phyloP scores from a whole-genome alignment of 2,113 vertebrate species.

The Microcebus tavaratra region DNA sequence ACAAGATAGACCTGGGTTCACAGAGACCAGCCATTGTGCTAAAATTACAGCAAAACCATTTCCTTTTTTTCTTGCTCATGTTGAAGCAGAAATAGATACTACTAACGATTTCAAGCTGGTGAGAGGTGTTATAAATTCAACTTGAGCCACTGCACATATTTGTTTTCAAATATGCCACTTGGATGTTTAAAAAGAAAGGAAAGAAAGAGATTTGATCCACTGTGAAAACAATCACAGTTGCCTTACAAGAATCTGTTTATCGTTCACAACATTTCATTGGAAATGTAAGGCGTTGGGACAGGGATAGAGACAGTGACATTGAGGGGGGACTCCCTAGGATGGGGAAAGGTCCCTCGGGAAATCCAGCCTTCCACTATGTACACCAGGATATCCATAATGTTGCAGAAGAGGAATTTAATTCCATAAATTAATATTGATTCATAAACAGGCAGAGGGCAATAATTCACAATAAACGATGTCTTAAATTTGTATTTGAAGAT shows the following conservation, averaged over 20 bases:
- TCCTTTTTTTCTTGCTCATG: neutral
- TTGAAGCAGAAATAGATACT: neutral
- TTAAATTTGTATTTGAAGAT: neutral
- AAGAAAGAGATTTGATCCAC: neutral
- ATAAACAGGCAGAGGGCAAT: neutral
- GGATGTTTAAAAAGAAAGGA: neutral
- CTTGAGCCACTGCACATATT: neutral
- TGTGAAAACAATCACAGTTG: neutral
- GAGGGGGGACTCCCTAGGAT: neutral
- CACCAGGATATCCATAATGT: no score
- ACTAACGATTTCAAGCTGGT: neutral
- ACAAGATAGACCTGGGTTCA: neutral
- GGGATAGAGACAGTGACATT: accelerated
- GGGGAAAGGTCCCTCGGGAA: neutral
- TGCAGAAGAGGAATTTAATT: neutral
- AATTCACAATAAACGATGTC: neutral
- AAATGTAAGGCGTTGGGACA: neutral
- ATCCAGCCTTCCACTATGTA: accelerated
- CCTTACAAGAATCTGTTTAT: neutral
- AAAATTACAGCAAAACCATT: neutral
- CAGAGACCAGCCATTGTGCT: neutral
- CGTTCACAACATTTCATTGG: neutral
- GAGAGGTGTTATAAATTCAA: neutral
- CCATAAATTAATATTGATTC: neutral
- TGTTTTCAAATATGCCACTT: neutral